These are phyloP conservation scores for Drosophila cognata DNA, from an alignment of 2,888 invertebrate genomes.

Conservation along the genomic window DNA sequence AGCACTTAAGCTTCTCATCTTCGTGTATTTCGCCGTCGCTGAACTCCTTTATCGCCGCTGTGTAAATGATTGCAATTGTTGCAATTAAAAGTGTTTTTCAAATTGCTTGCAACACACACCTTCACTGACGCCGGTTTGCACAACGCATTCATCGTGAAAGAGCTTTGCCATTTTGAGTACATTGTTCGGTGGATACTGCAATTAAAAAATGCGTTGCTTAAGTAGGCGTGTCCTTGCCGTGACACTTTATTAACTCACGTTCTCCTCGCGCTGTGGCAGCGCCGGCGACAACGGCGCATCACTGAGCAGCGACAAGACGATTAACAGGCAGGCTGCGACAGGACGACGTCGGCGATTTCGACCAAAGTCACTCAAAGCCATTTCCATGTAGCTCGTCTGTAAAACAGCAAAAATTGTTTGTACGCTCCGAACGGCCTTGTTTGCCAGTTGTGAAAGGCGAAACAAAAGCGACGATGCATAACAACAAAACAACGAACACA, in stretches of 20 bases:
- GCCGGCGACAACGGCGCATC: slow-evolving; percentile 73
- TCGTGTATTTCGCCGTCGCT: slow-evolving; percentile 85
- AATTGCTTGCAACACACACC: slow-evolving; percentile 60
- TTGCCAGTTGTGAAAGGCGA: slow-evolving; percentile 68
- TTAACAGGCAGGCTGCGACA: slow-evolving; percentile 74
- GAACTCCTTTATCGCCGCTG: slow-evolving; percentile 84
- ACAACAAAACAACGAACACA: slow-evolving; percentile 42
- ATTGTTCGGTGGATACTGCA: slow-evolving; percentile 83
- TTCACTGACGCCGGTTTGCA: slow-evolving; percentile 83
- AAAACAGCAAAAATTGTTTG: slow-evolving; percentile 52
- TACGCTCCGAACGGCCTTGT: slow-evolving; percentile 61
- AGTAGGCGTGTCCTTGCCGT: slow-evolving; percentile 45
- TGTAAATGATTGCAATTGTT: slow-evolving; percentile 22
- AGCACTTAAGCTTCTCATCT: slow-evolving; percentile 84
- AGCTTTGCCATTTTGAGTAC: slow-evolving; percentile 81
- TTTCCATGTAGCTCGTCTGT: slow-evolving; percentile 73
- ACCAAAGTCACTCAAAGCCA: slow-evolving; percentile 80
- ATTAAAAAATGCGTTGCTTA: slow-evolving; percentile 62
- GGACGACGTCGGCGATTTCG: slow-evolving; percentile 51
- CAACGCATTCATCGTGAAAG: slow-evolving; percentile 81
- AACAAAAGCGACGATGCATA: slow-evolving; percentile 71
- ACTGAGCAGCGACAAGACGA: slow-evolving; percentile 76
- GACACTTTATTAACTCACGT: slow-evolving; percentile 80
- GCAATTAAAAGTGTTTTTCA: slow-evolving; percentile 31
- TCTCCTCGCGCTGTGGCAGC: slow-evolving; percentile 81